These are phyloP conservation scores for Cylas formicarius DNA, from an alignment of 1,140 invertebrate species.

Conservation along the genomic window DNA sequence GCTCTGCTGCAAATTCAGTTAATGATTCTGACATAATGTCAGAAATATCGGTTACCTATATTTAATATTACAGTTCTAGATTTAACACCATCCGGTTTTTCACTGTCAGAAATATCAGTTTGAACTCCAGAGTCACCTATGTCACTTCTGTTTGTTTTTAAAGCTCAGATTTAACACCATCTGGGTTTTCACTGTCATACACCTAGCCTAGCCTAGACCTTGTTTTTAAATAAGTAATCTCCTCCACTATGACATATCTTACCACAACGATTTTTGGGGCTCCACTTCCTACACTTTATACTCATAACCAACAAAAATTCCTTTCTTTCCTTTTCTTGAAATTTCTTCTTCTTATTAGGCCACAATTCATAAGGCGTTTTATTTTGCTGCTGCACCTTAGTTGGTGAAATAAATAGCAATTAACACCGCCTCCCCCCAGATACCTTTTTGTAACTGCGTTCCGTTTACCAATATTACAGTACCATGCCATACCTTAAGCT, in stretches of 20 bases:
- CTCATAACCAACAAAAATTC: too few species aligned
- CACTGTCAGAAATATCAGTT: too few species aligned
- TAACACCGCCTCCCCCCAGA: constrained; percentile 42
- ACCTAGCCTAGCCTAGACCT: too few species aligned
- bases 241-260: constrained; percentile 42
- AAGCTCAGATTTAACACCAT: too few species aligned
- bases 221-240: constrained; percentile 39
- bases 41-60: too few species aligned
- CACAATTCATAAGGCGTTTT: constrained; percentile 46
- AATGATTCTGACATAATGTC: too few species aligned
- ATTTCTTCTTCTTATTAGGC: constrained; percentile 41
- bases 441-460: constrained; percentile 30
- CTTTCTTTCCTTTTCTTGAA: constrained; percentile 43
- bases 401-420: constrained; percentile 41
- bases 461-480: constrained; percentile 40
- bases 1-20: too few species aligned
- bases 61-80: too few species aligned
- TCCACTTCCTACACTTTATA: constrained; percentile 41
- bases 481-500: constrained; percentile 45
- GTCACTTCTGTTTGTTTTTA: too few species aligned
- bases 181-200: too few species aligned
- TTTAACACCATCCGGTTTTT: too few species aligned
- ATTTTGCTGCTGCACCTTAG: constrained; percentile 34
- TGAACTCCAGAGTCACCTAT: too few species aligned
- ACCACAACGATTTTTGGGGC: constrained; percentile 35